Evolutionary conservation across 1,140 invertebrate species (phyloP).

Genomic region (Apocrypta bakeri): DNA sequence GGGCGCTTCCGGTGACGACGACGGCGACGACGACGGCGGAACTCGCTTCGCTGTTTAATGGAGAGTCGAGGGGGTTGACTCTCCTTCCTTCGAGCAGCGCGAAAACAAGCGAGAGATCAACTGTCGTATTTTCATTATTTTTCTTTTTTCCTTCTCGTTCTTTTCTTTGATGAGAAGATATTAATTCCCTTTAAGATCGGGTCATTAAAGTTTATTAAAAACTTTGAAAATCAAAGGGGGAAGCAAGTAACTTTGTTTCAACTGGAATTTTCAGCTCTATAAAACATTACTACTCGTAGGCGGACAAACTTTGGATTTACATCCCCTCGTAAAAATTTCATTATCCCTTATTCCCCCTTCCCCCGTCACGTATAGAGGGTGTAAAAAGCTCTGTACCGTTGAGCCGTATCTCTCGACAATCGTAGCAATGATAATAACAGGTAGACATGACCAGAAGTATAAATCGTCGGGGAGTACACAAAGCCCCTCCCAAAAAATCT

Average conservation of each 20-base stretch:
- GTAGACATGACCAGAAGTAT: background rate
- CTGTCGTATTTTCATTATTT: background rate
- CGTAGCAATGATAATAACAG: background rate
- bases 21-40: background rate
- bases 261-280: background rate
- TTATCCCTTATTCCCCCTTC: background rate
- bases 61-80: background rate
- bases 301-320: background rate
- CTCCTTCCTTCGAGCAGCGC: background rate
- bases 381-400: no score
- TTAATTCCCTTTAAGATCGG: background rate
- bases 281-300: background rate
- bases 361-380: no score
- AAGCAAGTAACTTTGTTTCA: background rate
- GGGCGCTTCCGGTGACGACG: constrained; percentile 39
- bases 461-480: background rate
- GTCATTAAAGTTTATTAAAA: background rate
- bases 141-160: no score
- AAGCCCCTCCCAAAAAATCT: background rate
- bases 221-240: background rate
- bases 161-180: background rate
- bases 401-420: no score
- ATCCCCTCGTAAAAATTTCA: background rate
- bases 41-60: background rate
- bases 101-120: constrained; percentile 13